Conservation (phyloP, 1,140 invertebrate genomes). For the Babylonia areolata region DNA sequence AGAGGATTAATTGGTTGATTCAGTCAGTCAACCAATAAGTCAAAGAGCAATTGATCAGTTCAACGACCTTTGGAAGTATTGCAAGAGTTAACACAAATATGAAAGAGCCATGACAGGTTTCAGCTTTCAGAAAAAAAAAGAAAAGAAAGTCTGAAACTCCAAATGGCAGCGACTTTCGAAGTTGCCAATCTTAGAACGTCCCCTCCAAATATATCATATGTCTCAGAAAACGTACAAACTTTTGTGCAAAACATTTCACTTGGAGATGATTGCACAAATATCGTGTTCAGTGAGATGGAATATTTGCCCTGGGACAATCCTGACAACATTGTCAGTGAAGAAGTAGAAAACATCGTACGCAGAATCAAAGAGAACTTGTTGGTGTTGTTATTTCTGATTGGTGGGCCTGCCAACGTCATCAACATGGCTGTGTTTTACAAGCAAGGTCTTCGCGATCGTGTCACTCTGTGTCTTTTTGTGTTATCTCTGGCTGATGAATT, state of each 20-base stretch:
- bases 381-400: background rate
- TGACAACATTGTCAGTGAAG: constrained; percentile 7
- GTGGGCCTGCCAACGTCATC: constrained; percentile 13
- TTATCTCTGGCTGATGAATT: background rate
- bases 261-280: background rate
- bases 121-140: no score
- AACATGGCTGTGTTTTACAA: constrained; percentile 19
- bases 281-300: background rate
- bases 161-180: no score
- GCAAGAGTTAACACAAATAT: no score
- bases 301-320: constrained; percentile 6
- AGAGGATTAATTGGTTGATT: no score
- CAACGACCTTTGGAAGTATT: no score
- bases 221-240: background rate
- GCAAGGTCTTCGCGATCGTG: background rate
- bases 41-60: no score
- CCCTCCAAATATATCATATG: no score
- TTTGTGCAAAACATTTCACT: background rate
- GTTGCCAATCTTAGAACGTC: no score
- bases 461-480: background rate
- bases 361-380: background rate
- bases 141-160: no score
- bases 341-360: background rate
- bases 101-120: no score
- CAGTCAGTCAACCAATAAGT: no score